Conservation (phyloP, 2,797 vertebrate genomes). For the Capromys pilorides region DNA sequence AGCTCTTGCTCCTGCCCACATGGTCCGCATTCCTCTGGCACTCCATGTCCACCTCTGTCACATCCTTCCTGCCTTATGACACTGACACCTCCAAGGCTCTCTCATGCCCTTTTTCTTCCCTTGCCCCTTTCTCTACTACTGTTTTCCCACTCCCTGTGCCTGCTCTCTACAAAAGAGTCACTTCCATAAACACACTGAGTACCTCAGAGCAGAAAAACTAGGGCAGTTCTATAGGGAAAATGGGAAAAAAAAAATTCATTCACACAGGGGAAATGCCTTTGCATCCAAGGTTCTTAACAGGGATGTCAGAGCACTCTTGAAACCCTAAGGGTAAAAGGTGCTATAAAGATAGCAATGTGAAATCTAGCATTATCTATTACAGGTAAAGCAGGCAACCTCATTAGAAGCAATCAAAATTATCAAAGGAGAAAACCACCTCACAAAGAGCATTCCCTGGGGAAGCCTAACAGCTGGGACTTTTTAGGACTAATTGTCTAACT, state of each 20-base stretch:
- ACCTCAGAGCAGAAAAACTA: conserved; percentile 13
- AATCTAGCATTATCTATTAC: conserved; percentile 22
- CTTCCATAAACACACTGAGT: conserved; percentile 49
- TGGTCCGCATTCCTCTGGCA: not conserved
- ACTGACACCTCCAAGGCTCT: not conserved
- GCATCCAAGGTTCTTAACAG: not conserved
- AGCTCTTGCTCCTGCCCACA: not conserved
- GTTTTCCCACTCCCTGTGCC: not conserved
- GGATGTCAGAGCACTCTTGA: conserved; percentile 44
- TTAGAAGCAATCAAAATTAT: conserved; percentile 65
- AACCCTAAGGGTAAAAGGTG: conserved; percentile 30
- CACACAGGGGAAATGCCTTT: conserved; percentile 19
- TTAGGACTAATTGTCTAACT: conserved; percentile 64
- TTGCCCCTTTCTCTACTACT: not conserved
- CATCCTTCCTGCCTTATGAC: not conserved
- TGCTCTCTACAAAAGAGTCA: conserved; percentile 31
- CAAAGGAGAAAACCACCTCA: conserved; percentile 55
- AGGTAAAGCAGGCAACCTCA: conserved; percentile 60
- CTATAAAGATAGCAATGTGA: not conserved
- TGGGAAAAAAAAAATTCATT: not conserved
- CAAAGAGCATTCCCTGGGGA: conserved; percentile 19
- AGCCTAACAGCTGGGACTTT: conserved; percentile 57
- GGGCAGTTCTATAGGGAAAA: not conserved
- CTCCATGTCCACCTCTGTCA: not conserved
- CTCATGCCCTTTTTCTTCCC: not conserved